Conservation (phyloP, 1,140 invertebrate species). For the Apis mellifera region DNA sequence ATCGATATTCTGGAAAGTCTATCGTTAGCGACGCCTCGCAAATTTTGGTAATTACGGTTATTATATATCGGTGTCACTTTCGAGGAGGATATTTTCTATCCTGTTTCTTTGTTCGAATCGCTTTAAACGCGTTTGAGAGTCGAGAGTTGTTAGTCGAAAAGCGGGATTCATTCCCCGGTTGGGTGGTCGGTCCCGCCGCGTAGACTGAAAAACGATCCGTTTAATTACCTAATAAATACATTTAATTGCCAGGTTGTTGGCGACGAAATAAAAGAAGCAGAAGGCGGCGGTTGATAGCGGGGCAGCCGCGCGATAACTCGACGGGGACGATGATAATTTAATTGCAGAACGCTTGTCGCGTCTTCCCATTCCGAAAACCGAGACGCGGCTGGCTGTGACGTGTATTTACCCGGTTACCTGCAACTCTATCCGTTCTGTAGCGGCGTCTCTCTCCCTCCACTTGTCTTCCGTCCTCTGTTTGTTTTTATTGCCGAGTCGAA, state of each 20-base stretch:
- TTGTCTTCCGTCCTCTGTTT: slow-evolving; percentile 16
- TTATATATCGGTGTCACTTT: neutral
- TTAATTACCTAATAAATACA: slow-evolving; percentile 58
- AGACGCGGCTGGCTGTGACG: slow-evolving; percentile 61
- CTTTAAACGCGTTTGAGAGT: too few species aligned
- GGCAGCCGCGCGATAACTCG: neutral
- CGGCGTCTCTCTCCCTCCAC: neutral
- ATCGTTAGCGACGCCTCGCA: neutral
- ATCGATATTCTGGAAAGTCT: neutral
- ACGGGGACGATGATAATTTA: slow-evolving; percentile 65
- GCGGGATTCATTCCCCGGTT: neutral
- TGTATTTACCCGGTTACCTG: slow-evolving; percentile 32
- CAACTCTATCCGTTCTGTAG: neutral
- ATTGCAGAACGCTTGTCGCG: slow-evolving; percentile 57
- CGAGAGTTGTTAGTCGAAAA: neutral
- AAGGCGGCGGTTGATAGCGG: neutral
- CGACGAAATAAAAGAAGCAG: slow-evolving; percentile 2
- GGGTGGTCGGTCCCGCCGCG: neutral
- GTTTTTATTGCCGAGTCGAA: slow-evolving; percentile 67
- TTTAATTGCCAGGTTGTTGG: slow-evolving; percentile 3
- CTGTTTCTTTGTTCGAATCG: neutral
- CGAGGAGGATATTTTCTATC: neutral
- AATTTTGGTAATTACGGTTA: neutral
- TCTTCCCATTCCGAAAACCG: slow-evolving; percentile 17
- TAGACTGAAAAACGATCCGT: neutral